phyloP scores from a whole-genome alignment of 2,797 vertebrate genomes.

The Anguilla marmorata region DNA sequence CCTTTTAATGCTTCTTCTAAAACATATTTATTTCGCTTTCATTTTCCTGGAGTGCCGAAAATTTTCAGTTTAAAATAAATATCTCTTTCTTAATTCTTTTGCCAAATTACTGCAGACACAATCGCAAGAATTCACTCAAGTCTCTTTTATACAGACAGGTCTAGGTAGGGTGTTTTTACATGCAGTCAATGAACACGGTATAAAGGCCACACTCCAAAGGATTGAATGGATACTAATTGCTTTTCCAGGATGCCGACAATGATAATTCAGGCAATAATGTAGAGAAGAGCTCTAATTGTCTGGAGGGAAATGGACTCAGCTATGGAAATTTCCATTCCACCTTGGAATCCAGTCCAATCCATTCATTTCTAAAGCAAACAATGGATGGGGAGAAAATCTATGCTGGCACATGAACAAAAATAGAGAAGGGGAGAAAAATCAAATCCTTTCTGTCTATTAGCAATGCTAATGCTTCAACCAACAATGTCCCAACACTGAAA shows the following conservation, averaged over 20 bases:
- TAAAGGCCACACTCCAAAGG: neutral
- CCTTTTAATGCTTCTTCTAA: neutral
- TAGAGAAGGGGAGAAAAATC: conserved; percentile 57
- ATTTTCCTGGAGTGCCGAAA: neutral
- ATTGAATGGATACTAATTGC: conserved; percentile 6
- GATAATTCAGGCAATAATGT: conserved; percentile 62
- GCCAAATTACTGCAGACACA: neutral
- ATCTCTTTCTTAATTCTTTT: neutral
- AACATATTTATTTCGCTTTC: neutral
- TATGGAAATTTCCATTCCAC: conserved; percentile 52
- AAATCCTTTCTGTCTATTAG: conserved; percentile 75
- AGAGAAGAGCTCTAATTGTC: conserved; percentile 54
- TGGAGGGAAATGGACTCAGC: conserved; percentile 64
- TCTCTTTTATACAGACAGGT: neutral
- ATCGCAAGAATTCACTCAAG: neutral
- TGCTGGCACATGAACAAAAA: conserved; percentile 51
- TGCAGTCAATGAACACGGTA: neutral
- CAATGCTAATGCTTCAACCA: conserved; percentile 68
- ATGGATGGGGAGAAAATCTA: conserved; percentile 45
- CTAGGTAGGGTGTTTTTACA: neutral
- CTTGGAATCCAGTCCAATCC: conserved; percentile 62
- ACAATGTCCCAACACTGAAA: conserved; percentile 61
- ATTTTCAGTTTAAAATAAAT: neutral
- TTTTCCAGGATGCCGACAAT: conserved; percentile 55
- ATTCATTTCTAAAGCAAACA: conserved; percentile 53